A percentile compares a stretch with the other conserved stretches of the same genome.
Evolutionary conservation across 30 jellyfish, hydroid and myxozoan species (phyloP).

Genomic region (Cassiopea andromeda): DNA sequence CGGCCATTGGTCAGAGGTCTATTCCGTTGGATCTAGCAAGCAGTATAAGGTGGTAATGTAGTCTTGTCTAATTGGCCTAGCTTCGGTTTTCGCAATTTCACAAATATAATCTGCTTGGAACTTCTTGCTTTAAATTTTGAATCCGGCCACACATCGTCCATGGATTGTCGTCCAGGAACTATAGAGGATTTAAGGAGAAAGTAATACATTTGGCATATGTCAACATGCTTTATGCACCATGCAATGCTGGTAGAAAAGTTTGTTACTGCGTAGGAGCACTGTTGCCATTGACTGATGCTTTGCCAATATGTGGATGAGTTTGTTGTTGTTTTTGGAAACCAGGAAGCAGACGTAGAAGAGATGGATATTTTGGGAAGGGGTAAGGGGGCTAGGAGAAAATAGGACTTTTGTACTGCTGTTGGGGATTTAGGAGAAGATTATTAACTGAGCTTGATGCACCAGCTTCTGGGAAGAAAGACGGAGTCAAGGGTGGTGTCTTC

Average conservation of each 20-base stretch:
- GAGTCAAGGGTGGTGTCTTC: too few relatives aligned
- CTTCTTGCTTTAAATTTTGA: not conserved
- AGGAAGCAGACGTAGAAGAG: not conserved
- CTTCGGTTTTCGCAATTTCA: not conserved
- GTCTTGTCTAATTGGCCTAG: not conserved
- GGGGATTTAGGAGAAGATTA: too few relatives aligned
- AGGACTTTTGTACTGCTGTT: too few relatives aligned
- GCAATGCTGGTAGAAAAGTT: not conserved
- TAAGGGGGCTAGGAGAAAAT: not conserved
- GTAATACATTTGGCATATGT: too few relatives aligned
- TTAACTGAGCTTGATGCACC: too few relatives aligned
- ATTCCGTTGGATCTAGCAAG: slow-evolving; percentile 85
- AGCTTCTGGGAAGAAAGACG: too few relatives aligned
- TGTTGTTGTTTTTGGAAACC: not conserved
- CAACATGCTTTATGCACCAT: not conserved
- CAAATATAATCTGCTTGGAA: not conserved
- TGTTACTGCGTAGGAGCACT: not conserved
- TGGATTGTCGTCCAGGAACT: too few relatives aligned
- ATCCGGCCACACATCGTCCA: not conserved
- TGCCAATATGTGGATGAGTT: not conserved
- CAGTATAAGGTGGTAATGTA: slow-evolving; percentile 89
- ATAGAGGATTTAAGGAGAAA: too few relatives aligned
- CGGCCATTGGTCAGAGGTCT: slow-evolving; percentile 36
- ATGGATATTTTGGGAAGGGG: not conserved
- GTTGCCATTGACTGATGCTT: not conserved